Evolutionary conservation across 1,140 invertebrate genomes (phyloP).

Genomic region (Lepidurus couesii): DNA sequence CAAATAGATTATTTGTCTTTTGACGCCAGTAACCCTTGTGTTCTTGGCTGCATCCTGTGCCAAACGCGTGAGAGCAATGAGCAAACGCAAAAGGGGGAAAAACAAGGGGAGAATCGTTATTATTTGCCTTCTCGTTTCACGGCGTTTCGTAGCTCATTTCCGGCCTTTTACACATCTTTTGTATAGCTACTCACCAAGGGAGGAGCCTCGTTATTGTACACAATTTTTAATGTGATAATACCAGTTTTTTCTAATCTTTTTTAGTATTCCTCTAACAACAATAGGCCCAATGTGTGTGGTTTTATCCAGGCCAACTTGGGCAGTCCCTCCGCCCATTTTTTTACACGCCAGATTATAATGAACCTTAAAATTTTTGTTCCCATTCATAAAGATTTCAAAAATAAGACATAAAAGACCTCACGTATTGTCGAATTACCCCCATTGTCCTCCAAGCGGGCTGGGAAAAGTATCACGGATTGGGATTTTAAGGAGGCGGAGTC

Average conservation of each 20-base stretch:
- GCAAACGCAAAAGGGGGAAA: background rate
- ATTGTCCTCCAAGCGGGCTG: too few relatives aligned
- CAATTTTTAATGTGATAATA: background rate
- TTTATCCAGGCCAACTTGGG: too few relatives aligned
- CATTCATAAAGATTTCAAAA: too few relatives aligned
- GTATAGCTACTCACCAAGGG: background rate
- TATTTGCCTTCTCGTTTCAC: constrained; percentile 8
- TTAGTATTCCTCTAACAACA: background rate
- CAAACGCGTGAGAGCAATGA: constrained; percentile 11
- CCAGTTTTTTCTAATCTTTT: background rate
- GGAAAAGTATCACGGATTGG: too few relatives aligned
- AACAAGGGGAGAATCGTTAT: background rate
- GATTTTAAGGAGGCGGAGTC: too few relatives aligned
- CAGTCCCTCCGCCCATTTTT: too few relatives aligned
- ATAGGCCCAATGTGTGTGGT: too few relatives aligned
- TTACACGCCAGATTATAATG: too few relatives aligned
- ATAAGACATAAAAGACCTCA: too few relatives aligned
- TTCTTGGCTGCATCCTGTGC: background rate
- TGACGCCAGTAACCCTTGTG: background rate
- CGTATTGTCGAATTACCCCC: too few relatives aligned
- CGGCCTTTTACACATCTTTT: background rate
- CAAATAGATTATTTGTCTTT: constrained; percentile 15
- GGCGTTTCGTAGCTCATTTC: background rate
- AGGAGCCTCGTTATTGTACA: background rate
- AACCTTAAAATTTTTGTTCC: too few relatives aligned